Conservation (phyloP, 1,140 invertebrate genomes). For the Hyles vespertilio region DNA sequence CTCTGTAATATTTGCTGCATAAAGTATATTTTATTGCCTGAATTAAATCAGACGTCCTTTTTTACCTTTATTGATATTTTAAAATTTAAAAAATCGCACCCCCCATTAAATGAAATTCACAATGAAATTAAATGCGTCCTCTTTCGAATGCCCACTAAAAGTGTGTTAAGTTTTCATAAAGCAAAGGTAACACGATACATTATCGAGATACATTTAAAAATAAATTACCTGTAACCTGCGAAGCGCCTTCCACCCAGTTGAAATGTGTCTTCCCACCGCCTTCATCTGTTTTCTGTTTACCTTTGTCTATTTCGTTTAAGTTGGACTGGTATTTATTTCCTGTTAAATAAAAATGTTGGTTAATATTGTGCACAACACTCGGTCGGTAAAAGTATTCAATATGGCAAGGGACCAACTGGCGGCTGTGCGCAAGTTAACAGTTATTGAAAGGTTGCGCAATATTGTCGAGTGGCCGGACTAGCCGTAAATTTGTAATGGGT, state of each 20-base stretch:
- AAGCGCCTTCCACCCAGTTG: conserved; percentile 67
- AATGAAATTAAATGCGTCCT: no score
- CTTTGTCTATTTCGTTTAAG: conserved; percentile 69
- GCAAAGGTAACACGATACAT: no score
- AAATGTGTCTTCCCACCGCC: conserved; percentile 67
- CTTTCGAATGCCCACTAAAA: no score
- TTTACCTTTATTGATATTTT: no score
- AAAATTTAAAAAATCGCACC: no score
- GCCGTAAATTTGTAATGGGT: conserved; percentile 70
- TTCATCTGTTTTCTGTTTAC: conserved; percentile 69
- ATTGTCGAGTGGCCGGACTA: conserved; percentile 64
- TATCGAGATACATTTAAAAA: not conserved
- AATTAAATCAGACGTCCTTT: not conserved
- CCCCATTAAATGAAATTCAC: no score
- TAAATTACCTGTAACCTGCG: conserved; percentile 56
- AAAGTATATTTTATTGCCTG: not conserved
- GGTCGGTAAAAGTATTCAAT: conserved; percentile 59
- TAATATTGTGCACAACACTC: not conserved
- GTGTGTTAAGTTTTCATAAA: no score
- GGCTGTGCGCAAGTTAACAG: conserved; percentile 42
- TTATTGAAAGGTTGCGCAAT: conserved; percentile 74
- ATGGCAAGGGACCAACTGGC: conserved; percentile 45
- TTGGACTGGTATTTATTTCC: conserved; percentile 69
- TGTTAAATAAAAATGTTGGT: conserved; percentile 21
- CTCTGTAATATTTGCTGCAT: no score